Evolutionary conservation across 2,888 invertebrate genomes (phyloP), one percentile per base, ranked within the genome.

Genomic region (Meiosimyza decipiens): DNA sequence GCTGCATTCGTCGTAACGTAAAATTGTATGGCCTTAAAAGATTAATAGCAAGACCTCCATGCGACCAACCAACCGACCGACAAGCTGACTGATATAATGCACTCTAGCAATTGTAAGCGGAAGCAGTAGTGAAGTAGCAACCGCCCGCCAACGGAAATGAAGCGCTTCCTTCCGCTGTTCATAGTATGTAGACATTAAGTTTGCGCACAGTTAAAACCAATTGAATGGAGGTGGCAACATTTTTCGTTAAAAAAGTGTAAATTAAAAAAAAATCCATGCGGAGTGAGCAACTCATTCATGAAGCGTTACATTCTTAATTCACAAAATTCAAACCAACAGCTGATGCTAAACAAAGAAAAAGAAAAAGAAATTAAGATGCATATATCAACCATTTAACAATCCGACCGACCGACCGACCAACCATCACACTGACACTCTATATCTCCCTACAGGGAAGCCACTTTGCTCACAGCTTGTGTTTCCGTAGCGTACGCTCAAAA

Each of bases 101-200:
- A 40, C 40, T 40, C 40, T 40, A 6, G 40, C 40, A 40, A 40
- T 40, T 40, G 40, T 40, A 40, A 40, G 40, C 47, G 69, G 50
- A 62, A 33, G 51, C 60, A n/a, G 47, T 50, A 28, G 40, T 52
- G 69, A 60, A 69, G 69, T 28, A 74, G 52, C 40, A 64, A 71
- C 67, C 73, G 66, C 77, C 73, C 76, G 74, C 75, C 72, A 77
- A 75, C 76, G 79, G 78, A 79, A 78, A 77, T 78, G 75, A 79
- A 79, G 76, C 76, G 76, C 77, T 78, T 78, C 77, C 79, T 79
- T 77, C 76, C 77, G 67, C 71, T 51, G 13, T 16, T 57, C 60
- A 40, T 40, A 40, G 40, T 40, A 7, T 40, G 16, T 51, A 50
- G 51, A 28, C 18, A 33, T 15, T 40, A 57, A 55, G 28, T 67